Evolutionary conservation across 2,113 vertebrate species (phyloP).

Genomic region (Xenus cinereus): DNA sequence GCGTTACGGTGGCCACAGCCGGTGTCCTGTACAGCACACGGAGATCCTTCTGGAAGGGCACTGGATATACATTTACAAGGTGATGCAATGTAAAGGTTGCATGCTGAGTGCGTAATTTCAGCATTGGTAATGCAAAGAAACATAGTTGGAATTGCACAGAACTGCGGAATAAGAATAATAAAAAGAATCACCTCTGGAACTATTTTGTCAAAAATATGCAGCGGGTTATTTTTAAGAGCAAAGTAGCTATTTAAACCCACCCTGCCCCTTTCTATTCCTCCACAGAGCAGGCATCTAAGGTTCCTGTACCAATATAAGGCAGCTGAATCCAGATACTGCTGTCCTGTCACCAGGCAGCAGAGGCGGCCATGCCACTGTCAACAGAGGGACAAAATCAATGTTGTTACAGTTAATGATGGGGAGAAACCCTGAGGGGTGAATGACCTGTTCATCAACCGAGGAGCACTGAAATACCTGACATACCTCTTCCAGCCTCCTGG

Average conservation of each 20-base stretch:
- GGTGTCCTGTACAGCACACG: rapidly evolving
- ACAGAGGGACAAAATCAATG: background rate
- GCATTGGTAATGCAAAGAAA: background rate
- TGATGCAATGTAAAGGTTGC: background rate
- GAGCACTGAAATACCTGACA: background rate
- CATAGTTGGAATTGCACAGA: background rate
- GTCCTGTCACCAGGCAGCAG: background rate
- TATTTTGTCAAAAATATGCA: background rate
- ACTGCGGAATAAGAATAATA: background rate
- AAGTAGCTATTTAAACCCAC: background rate
- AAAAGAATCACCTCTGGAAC: background rate
- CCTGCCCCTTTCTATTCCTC: background rate
- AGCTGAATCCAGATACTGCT: background rate
- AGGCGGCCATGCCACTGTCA: rapidly evolving
- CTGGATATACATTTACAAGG: background rate
- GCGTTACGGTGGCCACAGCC: background rate
- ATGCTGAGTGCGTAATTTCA: rapidly evolving
- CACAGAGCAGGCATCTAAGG: background rate
- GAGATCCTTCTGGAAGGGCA: background rate
- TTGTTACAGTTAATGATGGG: background rate
- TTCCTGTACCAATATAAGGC: background rate
- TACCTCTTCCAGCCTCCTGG: background rate
- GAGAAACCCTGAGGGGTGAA: background rate
- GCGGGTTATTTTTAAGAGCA: background rate
- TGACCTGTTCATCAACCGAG: background rate